phyloP scores from a whole-genome alignment of 2,888 invertebrate species.

The Papilio gigon region DNA sequence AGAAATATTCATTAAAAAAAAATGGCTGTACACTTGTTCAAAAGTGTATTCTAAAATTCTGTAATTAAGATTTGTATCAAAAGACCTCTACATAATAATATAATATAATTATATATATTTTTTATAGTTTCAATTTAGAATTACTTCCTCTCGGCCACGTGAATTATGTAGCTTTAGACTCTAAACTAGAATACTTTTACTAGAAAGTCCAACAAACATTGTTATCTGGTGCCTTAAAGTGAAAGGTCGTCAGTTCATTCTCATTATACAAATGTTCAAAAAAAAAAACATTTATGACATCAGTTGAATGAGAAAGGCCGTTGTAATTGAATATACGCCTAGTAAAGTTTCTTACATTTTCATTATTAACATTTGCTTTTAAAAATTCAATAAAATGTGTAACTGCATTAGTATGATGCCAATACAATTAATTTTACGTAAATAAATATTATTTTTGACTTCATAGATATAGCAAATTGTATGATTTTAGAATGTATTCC shows the following conservation, averaged over 20 bases:
- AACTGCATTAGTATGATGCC: background rate
- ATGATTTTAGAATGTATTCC: no score
- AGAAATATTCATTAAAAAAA: no score
- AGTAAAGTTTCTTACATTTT: background rate
- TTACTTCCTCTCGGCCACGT: background rate
- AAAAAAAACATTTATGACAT: conserved; percentile 21
- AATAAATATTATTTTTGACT: no score
- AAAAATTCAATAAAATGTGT: background rate
- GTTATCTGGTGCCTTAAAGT: background rate
- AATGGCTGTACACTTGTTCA: no score
- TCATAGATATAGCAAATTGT: no score
- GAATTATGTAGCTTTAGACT: background rate
- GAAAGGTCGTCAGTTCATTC: conserved; percentile 4
- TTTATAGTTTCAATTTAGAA: background rate
- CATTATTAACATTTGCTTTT: background rate
- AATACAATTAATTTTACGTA: no score
- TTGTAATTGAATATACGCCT: background rate
- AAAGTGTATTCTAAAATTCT: no score
- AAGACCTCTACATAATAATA: no score
- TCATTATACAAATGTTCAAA: conserved; percentile 14
- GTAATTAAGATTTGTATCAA: no score
- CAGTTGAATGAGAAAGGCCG: conserved; percentile 18
- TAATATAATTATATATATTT: no score
- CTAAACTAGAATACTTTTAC: background rate
- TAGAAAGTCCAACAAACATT: background rate